phyloP scores from a whole-genome alignment of 2,888 invertebrate species.

The Vandiemenella viatica region DNA sequence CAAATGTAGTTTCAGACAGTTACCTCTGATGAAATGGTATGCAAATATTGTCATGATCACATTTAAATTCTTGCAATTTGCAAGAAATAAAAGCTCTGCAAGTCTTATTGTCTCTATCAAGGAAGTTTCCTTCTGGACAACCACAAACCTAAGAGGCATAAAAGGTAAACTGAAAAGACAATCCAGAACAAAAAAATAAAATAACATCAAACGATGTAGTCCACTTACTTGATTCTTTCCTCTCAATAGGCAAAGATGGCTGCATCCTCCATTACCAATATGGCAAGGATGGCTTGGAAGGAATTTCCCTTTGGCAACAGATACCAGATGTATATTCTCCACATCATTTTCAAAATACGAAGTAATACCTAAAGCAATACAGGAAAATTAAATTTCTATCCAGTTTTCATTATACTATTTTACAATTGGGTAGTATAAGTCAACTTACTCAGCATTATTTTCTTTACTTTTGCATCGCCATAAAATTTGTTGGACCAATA shows the following conservation, averaged over 20 bases:
- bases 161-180: neutral
- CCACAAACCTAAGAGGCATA: conserved; percentile 27
- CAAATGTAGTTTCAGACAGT: too few relatives aligned
- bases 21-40: conserved; percentile 24
- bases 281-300: conserved; percentile 39
- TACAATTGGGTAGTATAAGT: too few relatives aligned
- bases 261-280: conserved; percentile 46
- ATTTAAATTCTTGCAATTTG: conserved; percentile 28
- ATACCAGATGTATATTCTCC: conserved; percentile 33
- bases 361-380: conserved; percentile 9
- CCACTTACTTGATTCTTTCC: conserved; percentile 7
- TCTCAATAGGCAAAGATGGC: conserved; percentile 54
- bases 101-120: conserved; percentile 35
- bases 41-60: conserved; percentile 33
- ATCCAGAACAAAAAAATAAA: neutral
- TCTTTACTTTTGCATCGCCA: conserved; percentile 25
- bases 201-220: neutral
- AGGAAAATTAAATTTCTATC: conserved; percentile 6
- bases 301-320: conserved; percentile 28
- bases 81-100: conserved; percentile 29
- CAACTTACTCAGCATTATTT: conserved; percentile 27
- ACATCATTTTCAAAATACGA: conserved; percentile 23
- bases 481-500: conserved; percentile 43
- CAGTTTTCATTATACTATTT: conserved; percentile 1
- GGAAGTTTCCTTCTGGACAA: conserved; percentile 51